Conservation (phyloP, 2,113 vertebrate genomes). For the Nematolebias whitei region DNA sequence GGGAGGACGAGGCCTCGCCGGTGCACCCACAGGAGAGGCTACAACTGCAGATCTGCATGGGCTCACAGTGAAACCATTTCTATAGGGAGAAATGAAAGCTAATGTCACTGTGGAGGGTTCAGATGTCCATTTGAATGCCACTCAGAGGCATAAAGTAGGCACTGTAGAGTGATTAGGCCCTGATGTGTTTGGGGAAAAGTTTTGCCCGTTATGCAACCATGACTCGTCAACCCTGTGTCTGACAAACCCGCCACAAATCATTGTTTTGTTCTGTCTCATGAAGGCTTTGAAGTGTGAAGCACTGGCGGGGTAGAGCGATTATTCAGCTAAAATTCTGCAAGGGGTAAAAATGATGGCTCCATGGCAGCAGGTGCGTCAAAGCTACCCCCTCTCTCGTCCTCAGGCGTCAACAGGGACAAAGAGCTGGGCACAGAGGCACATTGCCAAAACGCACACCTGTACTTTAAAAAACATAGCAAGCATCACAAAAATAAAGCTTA, state of each 20-base stretch:
- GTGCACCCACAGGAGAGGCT: constrained; percentile 23
- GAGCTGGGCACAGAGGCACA: constrained; percentile 23
- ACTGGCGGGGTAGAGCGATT: constrained; percentile 43
- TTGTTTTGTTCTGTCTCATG: constrained; percentile 66
- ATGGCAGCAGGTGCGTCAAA: constrained; percentile 56
- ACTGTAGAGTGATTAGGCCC: constrained; percentile 44
- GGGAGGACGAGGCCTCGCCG: constrained; percentile 35
- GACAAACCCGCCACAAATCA: constrained; percentile 57
- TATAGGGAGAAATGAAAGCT: constrained; percentile 37
- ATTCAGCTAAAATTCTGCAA: constrained; percentile 58
- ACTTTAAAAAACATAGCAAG: constrained; percentile 13
- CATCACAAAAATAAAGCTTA: constrained; percentile 17
- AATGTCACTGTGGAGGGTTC: constrained; percentile 23
- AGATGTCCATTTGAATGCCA: not conserved
- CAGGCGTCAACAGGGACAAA: constrained; percentile 22
- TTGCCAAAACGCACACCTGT: constrained; percentile 43
- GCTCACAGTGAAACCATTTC: constrained; percentile 21
- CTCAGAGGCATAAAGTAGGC: constrained; percentile 9
- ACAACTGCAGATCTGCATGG: constrained; percentile 30
- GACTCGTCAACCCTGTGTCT: constrained; percentile 19
- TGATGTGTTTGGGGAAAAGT: constrained; percentile 26
- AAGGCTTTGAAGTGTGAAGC: constrained; percentile 52
- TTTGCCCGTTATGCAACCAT: constrained; percentile 22
- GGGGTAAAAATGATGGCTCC: constrained; percentile 45
- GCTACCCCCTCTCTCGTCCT: not conserved